A percentile compares a stretch with the other conserved stretches of the same genome.
These are phyloP conservation scores for Vanessa tameamea DNA, from an alignment of 1,140 invertebrate genomes.

Conservation along the genomic window DNA sequence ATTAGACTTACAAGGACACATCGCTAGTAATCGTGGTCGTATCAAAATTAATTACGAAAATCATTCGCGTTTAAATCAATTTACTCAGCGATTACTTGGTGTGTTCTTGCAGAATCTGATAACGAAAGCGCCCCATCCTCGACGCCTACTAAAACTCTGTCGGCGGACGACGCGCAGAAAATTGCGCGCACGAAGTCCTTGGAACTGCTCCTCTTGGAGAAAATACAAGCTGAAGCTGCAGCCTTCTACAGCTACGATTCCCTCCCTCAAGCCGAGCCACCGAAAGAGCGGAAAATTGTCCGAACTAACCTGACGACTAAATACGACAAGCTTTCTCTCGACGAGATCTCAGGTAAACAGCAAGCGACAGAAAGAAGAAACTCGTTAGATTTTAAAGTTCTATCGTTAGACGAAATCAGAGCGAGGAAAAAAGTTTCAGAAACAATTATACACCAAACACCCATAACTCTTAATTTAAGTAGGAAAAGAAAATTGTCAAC, in stretches of 20 bases:
- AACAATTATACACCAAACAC: slow-evolving; percentile 53
- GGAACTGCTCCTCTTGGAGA: slow-evolving; percentile 85
- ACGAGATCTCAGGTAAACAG: slow-evolving; percentile 64
- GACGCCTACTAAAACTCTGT: slow-evolving; percentile 80
- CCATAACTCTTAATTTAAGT: slow-evolving; percentile 62
- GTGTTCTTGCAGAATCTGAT: slow-evolving; percentile 88
- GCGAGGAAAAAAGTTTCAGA: slow-evolving; percentile 61
- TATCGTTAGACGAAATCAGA: slow-evolving; percentile 69
- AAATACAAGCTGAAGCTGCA: slow-evolving; percentile 85
- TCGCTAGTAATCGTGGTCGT: slow-evolving; percentile 58
- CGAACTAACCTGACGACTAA: slow-evolving; percentile 56
- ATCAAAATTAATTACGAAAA: slow-evolving; percentile 78
- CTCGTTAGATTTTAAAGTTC: slow-evolving; percentile 69
- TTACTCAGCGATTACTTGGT: slow-evolving; percentile 70
- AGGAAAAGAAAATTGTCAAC: slow-evolving; percentile 68
- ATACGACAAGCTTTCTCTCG: slow-evolving; percentile 63
- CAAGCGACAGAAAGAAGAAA: slow-evolving; percentile 43
- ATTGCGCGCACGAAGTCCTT: slow-evolving; percentile 81
- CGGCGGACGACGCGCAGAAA: slow-evolving; percentile 48
- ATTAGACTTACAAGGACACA: slow-evolving; percentile 66
- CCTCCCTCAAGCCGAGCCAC: slow-evolving; percentile 40
- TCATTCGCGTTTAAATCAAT: slow-evolving; percentile 45
- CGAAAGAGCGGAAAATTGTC: slow-evolving; percentile 57
- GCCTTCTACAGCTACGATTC: slow-evolving; percentile 83
- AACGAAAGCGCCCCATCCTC: slow-evolving; percentile 84